Evolutionary conservation across 2,113 vertebrate species (phyloP).

Genomic region (Toxotes jaculatrix): DNA sequence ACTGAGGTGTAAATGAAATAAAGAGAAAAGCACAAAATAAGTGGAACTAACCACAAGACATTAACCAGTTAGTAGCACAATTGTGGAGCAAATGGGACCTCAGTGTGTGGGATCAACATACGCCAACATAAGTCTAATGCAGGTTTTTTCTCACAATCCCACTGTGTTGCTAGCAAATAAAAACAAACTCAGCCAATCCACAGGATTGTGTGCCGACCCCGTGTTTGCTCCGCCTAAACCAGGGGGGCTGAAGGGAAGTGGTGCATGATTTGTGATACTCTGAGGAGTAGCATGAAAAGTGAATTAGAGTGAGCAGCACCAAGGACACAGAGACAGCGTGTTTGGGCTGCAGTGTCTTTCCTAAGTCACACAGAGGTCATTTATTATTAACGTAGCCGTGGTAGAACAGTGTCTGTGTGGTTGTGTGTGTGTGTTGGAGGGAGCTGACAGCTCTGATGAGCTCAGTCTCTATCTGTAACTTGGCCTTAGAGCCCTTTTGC

Average conservation of each 20-base stretch:
- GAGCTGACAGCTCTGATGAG: conserved; percentile 45
- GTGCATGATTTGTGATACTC: not conserved
- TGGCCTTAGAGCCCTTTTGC: conserved; percentile 12
- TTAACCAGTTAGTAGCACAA: too few relatives aligned
- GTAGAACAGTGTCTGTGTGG: conserved; percentile 36
- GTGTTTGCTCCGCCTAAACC: too few relatives aligned
- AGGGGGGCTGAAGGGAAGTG: not conserved
- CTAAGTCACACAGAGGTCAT: conserved; percentile 67
- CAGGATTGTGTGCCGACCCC: too few relatives aligned
- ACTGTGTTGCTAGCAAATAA: too few relatives aligned
- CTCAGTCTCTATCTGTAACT: conserved; percentile 21
- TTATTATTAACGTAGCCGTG: conserved; percentile 73
- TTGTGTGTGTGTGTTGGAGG: conserved; percentile 18
- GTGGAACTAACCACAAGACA: too few relatives aligned
- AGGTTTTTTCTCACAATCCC: too few relatives aligned
- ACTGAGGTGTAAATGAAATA: too few relatives aligned
- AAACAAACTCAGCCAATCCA: too few relatives aligned
- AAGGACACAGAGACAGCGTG: conserved; percentile 26
- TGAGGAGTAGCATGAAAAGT: not conserved
- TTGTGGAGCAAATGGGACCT: too few relatives aligned
- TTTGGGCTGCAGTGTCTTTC: conserved; percentile 50
- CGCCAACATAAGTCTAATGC: not conserved
- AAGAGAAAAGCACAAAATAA: too few relatives aligned
- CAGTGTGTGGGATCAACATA: not conserved
- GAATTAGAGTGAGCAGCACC: conserved; percentile 24